These are phyloP conservation scores for Melanostigma gelatinosum DNA, from an alignment of 2,113 vertebrate species.

Conservation along the genomic window DNA sequence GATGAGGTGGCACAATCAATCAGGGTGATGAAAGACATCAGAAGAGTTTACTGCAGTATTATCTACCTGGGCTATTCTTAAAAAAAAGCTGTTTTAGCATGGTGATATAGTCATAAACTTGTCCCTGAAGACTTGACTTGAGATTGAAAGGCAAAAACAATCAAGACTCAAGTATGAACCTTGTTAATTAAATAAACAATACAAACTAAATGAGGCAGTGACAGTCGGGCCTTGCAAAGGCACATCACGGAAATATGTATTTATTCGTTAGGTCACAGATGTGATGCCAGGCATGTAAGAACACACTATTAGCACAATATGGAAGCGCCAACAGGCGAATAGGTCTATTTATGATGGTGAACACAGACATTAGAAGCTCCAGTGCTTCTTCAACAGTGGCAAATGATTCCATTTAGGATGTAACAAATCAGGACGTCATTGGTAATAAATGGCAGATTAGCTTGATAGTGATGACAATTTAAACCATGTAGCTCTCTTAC, in stretches of 20 bases:
- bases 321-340: neutral
- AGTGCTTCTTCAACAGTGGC: neutral
- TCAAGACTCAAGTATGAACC: neutral
- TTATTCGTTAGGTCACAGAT: neutral
- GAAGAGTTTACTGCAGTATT: no score
- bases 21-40: neutral
- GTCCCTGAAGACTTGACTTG: neutral
- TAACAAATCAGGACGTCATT: constrained; percentile 14
- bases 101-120: no score
- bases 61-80: no score
- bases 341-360: neutral
- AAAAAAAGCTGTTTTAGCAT: no score
- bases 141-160: neutral
- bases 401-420: constrained; percentile 2
- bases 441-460: constrained; percentile 37
- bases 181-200: neutral
- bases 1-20: constrained; percentile 4
- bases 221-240: neutral
- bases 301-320: neutral
- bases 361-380: neutral
- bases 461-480: constrained; percentile 15
- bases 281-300: neutral
- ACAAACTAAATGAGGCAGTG: neutral
- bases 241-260: neutral
- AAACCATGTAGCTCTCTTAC: constrained; percentile 27